These are phyloP conservation scores for Myodes glareolus DNA, from an alignment of 2,113 vertebrate genomes.

Conservation along the genomic window DNA sequence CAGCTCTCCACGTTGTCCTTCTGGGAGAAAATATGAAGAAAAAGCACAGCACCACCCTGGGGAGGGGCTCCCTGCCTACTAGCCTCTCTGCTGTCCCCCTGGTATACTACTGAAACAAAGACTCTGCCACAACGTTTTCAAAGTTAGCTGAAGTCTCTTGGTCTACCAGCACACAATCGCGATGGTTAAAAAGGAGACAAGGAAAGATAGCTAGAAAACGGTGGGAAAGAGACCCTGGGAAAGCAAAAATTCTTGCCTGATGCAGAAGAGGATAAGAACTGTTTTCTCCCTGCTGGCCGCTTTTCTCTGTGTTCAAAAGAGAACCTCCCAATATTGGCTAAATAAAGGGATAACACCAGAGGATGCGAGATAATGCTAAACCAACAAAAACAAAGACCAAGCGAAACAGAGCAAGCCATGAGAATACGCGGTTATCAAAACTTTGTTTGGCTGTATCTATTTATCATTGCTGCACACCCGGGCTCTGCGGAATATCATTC, in stretches of 20 bases:
- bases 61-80: not conserved
- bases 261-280: conserved; percentile 32
- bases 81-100: not conserved
- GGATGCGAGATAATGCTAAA: conserved; percentile 77
- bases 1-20: conserved; percentile 21
- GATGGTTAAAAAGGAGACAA: not conserved
- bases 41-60: not conserved
- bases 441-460: conserved; percentile 79
- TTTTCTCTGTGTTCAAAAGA: conserved; percentile 65
- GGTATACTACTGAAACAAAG: conserved; percentile 60
- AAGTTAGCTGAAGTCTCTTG: conserved; percentile 72
- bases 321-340: conserved; percentile 73
- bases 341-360: conserved; percentile 63
- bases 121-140: conserved; percentile 16
- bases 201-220: conserved; percentile 4
- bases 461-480: conserved; percentile 73
- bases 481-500: conserved; percentile 71
- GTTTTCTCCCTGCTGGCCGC: conserved; percentile 68
- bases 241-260: conserved; percentile 46
- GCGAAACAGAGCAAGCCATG: conserved; percentile 62
- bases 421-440: conserved; percentile 75
- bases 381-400: conserved; percentile 70
- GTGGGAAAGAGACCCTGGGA: conserved; percentile 3
- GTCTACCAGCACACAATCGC: conserved; percentile 54
- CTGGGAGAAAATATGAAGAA: not conserved